Evolutionary conservation across 2,797 vertebrate genomes (phyloP), one percentile per base, ranked within the genome.

Genomic region (Neostethus bicornis): DNA sequence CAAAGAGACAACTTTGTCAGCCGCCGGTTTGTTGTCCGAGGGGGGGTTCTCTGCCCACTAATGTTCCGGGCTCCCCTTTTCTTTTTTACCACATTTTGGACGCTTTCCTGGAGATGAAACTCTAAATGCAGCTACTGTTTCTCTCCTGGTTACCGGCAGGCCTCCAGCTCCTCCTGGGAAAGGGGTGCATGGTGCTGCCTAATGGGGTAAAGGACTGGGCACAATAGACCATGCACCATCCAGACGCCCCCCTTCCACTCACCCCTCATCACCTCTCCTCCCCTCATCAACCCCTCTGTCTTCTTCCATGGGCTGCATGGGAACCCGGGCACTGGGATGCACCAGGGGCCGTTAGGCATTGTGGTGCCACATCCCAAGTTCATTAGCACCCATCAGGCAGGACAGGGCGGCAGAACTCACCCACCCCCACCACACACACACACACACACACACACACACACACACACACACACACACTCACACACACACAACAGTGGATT

Each of bases 281-380:
- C 34, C 64, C 49, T 39, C 54, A 58, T 45, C 67, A 58, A 14
- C 49, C 62, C n/a, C 61, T 51, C 52, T 49, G 70, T 39, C 67
- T 44, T 43, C 56, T 59, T 48, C 73, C 70, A 25, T 50, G 19
- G 57, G 70, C 84, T 84, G 89, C 92, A 86, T 94, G 94, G 89
- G 92, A 94, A 94, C 91, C 85, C 85, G 57, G 84, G 82, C 86
- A 89, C 87, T 65, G 79, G 86, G 85, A 76, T 82, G 89, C 90
- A 90, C 88, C 89, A 77, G 84, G 86, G 86, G 85, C 85, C 85
- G 68, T 83, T 87, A 89, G 31, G 86, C 86, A 88, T 90, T 90
- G 90, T 89, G 89, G 88, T 91, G 89, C 81, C 90, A 88, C 87
- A 90, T 90, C 91, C 91, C 92, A 92, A 91, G 91, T 93, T 93